Conservation (phyloP, 2,888 invertebrate genomes). For the Carpatolechia fugitivella region DNA sequence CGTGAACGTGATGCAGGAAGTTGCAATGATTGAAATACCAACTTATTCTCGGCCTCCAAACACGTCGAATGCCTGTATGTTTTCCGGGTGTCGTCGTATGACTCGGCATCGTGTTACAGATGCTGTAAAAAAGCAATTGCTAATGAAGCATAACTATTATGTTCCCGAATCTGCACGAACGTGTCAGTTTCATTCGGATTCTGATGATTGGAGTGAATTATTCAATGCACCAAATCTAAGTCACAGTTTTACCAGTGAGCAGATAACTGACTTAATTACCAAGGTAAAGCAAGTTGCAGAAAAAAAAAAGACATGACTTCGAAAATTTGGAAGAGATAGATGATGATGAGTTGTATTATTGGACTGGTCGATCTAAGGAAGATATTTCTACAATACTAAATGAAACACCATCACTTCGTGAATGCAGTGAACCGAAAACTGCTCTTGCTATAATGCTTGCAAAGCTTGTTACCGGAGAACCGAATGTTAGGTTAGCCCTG, state of each 20-base stretch:
- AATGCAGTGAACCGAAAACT: neutral
- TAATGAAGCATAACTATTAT: neutral
- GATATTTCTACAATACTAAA: neutral
- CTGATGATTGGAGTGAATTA: neutral
- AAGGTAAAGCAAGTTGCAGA: neutral
- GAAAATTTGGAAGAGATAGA: neutral
- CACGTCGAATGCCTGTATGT: neutral
- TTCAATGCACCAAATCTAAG: neutral
- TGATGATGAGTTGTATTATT: neutral
- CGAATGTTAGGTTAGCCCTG: too few species aligned
- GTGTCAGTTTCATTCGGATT: neutral
- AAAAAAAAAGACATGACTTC: neutral
- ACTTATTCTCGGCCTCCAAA: neutral
- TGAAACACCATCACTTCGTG: neutral
- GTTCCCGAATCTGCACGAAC: neutral
- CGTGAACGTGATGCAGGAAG: too few species aligned
- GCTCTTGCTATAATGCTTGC: neutral
- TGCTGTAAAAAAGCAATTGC: neutral
- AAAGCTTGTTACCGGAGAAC: neutral
- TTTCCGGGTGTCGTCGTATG: neutral
- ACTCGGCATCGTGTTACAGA: neutral
- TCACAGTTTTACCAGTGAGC: neutral
- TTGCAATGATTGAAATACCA: neutral
- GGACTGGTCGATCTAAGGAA: neutral
- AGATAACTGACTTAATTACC: neutral